Evolutionary conservation across 2,113 vertebrate genomes (phyloP), one percentile per base, ranked within the genome.

Genomic region (Eurypyga helias): DNA sequence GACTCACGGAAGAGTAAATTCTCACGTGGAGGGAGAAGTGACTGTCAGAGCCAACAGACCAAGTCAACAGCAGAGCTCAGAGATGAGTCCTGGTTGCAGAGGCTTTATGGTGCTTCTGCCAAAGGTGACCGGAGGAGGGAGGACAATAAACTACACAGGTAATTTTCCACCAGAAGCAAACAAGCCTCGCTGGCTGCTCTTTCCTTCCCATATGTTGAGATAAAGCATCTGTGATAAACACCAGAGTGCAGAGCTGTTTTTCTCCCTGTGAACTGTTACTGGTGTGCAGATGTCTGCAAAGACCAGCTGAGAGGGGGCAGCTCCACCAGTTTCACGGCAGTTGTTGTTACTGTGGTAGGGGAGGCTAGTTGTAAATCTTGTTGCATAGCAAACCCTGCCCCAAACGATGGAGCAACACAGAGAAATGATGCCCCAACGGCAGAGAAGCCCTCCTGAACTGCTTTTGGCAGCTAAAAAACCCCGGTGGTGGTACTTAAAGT

Each of bases 141-240:
- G 77, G 69, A 89, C 83, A 77, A 89, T 94, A 95, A 96, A 91
- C 81, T 69, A 43, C 0, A 0, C 0, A 1, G 28, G 87, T 91
- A 89, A 90, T 93, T 96, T 95, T 95, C 94, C 83, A 92, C 65
- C 66, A 83, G 89, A 92, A 91, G 91, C 83, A 75, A 94, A 91
- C 65, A 84, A 76, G 70, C 62, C 28, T 91, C 0, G 3, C 84
- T 96, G 95, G 83, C 94, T 94, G 58, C 77, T 89, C 72, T 83
- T 93, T 81, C 70, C 66, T 91, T 95, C 81, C 86, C 87, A 54
- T 92, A 65, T 92, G 80, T 55, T 85, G 69, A 96, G 91, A 57
- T 84, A 95, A 95, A 96, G 80, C 67, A 89, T 38, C 66, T 6
- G 11, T 96, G 86, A 81, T 84, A 84, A 95, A 87, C 11, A 12